Base-by-base conservation (phyloP, 2,113 vertebrate species). In the Calyptommatus sinebrachiatus region DNA sequence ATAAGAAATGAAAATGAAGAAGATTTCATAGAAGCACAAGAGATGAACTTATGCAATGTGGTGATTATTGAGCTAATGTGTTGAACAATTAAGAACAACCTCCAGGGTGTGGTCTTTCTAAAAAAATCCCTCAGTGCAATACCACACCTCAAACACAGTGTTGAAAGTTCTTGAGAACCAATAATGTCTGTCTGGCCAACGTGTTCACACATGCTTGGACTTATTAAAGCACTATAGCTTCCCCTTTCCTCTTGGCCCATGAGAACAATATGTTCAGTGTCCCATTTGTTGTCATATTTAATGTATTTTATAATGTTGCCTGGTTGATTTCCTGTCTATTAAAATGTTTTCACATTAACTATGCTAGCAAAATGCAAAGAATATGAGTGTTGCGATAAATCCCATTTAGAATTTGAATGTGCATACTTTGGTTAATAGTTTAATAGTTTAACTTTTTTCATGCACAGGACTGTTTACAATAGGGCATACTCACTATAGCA, bases 141-240 rank as follows among this genome's bases (percentile, higher is more conserved):
- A 65, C 86, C 78, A 83, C 85, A 83, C 90, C 89, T 84, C 77
- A 80, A 50, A 86, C 82, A 81, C 0, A 31, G 53, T 91, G 88
- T 87, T 0, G 76, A 81, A 91, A 92, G 89, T 82, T 86, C 81
- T 83, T 84, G 83, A 82, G 84, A 91, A 88, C 50, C 35, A 74
- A 86, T 89, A 84, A 84, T 0, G 61, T 87, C 86, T 0, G 61
- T 87, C 86, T 75, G n/a, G 26, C 79, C 65, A 75, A 50, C 79
- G 83, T 62, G 76, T 75, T 60, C 68, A 81, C 79, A 85, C 82
- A 5, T 53, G 89, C 86, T 86, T 73, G 79, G 67, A 72, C 88
- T 85, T 1, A 78, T 84, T 78, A 31, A 71, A 62, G 26, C 50
- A 62, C 83, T 81, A 84, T 71, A 41, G 35, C 73, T 57, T 71